Base-by-base conservation (phyloP, 2,888 invertebrate genomes). In the Lepidocyrtoides sp. region DNA sequence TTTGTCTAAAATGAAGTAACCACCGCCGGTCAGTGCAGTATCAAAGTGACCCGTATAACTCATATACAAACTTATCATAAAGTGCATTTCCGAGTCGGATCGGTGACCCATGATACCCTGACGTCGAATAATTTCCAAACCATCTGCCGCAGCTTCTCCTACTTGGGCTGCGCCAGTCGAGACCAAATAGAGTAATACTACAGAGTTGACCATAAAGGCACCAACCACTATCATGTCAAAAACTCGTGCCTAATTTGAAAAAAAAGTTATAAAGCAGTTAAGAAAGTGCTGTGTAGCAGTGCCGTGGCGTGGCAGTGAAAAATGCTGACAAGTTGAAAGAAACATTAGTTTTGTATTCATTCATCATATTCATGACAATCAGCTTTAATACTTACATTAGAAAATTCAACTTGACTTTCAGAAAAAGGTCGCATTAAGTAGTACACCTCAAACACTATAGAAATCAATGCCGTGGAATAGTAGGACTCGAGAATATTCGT, bases 371-470 rank as follows among this genome's bases (percentile, higher is more conserved):
- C 7, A n/a, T 14, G 17, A n/a, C n/a, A n/a, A n/a, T n/a, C n/a
- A n/a, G n/a, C n/a, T n/a, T n/a, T n/a, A n/a, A n/a, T n/a, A 12
- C 88, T 63, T 69, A 82, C 88, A 20, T 44, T 14, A 26, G 5
- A 14, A 69, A 84, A 90, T 44, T 91, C 91, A 1, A 7, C 12
- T 72, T 91, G 85, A 1, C 4, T 20, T 14, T 82, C 83, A 10
- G 44, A 36, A 20, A 89, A 20, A 10, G 92, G 92, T 77, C 91
- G 36, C 2, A 89, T 81, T 0, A 91, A 48, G 60, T 94, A 92
- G 60, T 93, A 94, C 17, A 94, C 83, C 84, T 94, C 93, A 66
- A 93, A 93, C 32, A 93, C 92, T 20, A 93, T 89, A 57, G 89
- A 93, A 32, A 92, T 57, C 23, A 93, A 54, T 20, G 93, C 91